Conservation (phyloP, 2,113 vertebrate species). For the Ailurus styani region DNA sequence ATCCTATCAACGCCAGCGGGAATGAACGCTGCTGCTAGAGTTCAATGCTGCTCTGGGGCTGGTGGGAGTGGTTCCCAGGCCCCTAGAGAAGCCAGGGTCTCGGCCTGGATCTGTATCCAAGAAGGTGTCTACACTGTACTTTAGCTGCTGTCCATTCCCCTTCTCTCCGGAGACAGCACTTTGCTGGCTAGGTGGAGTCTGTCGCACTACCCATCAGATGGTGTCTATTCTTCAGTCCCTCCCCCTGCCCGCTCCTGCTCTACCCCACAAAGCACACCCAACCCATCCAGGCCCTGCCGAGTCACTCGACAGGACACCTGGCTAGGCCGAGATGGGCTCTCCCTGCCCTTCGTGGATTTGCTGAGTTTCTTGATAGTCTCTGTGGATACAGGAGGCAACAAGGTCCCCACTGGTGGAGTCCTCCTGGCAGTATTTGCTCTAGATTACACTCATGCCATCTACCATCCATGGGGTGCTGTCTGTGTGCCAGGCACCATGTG, state of each 20-base stretch:
- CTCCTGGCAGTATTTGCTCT: not conserved
- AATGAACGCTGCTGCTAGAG: not conserved
- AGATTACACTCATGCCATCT: not conserved
- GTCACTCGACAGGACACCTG: not conserved
- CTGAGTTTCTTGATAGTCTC: not conserved
- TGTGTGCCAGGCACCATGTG: not conserved
- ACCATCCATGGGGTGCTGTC: not conserved
- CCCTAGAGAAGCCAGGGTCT: not conserved
- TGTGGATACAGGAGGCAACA: too few relatives aligned
- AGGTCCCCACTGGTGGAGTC: not conserved
- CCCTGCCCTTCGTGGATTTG: not conserved
- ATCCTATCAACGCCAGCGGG: not conserved
- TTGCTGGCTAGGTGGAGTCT: not conserved
- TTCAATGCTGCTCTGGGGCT: rapidly evolving
- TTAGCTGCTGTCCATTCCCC: not conserved
- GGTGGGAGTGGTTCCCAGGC: not conserved
- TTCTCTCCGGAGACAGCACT: not conserved
- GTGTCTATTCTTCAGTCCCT: not conserved
- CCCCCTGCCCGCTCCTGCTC: not conserved
- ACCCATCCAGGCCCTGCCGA: not conserved
- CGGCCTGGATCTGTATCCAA: not conserved
- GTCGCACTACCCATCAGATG: not conserved
- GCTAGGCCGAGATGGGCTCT: not conserved
- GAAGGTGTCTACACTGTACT: not conserved
- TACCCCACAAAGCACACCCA: not conserved